These are phyloP conservation scores for Tinea trinotella DNA, from an alignment of 2,888 invertebrate genomes.

Conservation along the genomic window DNA sequence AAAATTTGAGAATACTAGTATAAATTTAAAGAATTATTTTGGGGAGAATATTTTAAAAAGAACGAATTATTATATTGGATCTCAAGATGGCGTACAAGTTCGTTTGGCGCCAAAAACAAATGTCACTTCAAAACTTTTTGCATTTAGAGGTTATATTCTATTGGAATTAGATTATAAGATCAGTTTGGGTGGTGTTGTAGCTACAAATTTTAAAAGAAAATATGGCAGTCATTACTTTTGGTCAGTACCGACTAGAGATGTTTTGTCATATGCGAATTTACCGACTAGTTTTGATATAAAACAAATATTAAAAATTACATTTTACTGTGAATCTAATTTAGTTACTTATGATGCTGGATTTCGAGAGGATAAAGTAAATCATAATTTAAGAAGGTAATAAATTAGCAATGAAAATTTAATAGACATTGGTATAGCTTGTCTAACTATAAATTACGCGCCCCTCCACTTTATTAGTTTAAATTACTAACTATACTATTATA, in stretches of 20 bases:
- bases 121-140: not conserved
- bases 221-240: slow-evolving; percentile 10
- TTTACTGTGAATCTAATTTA: not conserved
- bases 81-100: not conserved
- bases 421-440: no score
- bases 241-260: not conserved
- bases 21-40: not conserved
- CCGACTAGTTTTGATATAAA: not conserved
- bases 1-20: not conserved
- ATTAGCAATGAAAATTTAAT: no score
- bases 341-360: not conserved
- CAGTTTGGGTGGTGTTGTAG: not conserved
- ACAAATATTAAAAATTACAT: not conserved
- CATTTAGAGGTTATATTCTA: not conserved
- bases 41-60: not conserved
- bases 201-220: not conserved
- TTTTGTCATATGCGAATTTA: not conserved
- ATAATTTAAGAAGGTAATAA: no score
- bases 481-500: no score
- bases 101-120: not conserved
- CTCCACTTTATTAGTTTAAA: no score
- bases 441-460: no score
- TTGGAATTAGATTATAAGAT: not conserved
- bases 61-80: not conserved
- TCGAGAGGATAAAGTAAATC: no score